phyloP scores from a whole-genome alignment of 1,140 invertebrate species.

The Matsumurasca onukii region DNA sequence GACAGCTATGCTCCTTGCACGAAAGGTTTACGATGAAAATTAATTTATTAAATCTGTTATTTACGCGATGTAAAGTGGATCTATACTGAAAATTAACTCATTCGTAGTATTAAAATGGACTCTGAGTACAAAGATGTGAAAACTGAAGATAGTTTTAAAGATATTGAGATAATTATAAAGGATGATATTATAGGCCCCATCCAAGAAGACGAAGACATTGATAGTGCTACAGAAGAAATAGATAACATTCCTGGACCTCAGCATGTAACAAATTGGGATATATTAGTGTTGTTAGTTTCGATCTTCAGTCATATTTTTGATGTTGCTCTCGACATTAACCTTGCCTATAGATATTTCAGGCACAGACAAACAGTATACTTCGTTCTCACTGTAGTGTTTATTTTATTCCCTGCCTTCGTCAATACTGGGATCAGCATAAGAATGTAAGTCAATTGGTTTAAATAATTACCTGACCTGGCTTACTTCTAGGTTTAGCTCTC shows the following conservation, averaged over 20 bases:
- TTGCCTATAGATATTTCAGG: conserved; percentile 57
- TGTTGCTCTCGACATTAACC: conserved; percentile 62
- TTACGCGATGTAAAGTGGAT: no score
- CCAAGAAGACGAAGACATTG: conserved; percentile 24
- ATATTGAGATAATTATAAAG: conserved; percentile 23
- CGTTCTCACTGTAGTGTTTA: conserved; percentile 59
- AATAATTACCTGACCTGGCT: no score
- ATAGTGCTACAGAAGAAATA: conserved; percentile 24
- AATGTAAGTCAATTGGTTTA: conserved; percentile 54
- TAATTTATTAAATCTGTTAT: no score
- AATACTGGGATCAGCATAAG: conserved; percentile 63
- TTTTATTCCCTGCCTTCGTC: conserved; percentile 61
- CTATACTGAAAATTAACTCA: not conserved
- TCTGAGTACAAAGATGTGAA: conserved; percentile 29
- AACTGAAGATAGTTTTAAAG: conserved; percentile 20
- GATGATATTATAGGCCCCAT: conserved; percentile 22
- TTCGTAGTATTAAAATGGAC: conserved; percentile 32
- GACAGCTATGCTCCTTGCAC: no score
- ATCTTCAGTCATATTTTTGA: conserved; percentile 64
- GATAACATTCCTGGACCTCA: conserved; percentile 24
- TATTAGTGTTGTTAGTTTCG: conserved; percentile 52
- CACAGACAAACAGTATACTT: conserved; percentile 55
- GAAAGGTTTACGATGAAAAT: no score
- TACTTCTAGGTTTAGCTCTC: no score
- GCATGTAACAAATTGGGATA: conserved; percentile 49